Base-by-base conservation (phyloP, 2,113 vertebrate genomes). In the Corythoichthys intestinalis region DNA sequence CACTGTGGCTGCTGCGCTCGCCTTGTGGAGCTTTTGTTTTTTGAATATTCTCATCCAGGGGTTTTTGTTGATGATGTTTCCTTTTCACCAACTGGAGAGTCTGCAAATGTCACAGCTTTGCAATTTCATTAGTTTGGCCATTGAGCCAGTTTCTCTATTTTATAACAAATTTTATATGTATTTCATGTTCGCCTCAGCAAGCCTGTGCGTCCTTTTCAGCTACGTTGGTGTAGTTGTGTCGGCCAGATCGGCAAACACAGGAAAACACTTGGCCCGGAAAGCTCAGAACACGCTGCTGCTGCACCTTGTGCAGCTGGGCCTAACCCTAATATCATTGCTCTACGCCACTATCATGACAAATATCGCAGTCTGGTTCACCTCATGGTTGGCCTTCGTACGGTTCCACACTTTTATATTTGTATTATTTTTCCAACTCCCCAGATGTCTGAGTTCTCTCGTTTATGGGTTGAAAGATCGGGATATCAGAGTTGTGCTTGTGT, bases 251-350 rank as follows among this genome's bases (percentile, higher is more conserved):
- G 47, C 82, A 10, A 68, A 76, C 37, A 60, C 67, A 13, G 59
- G 76, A 56, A 80, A 80, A 74, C 53, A 62, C 20, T 82, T 70
- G 1, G 68, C 68, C 65, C 70, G n/a, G 6, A 88, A 86, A 72
- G 83, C 81, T 39, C 72, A 66, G n/a, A 76, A 62, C 14, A 85
- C 85, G 1, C 58, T 85, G 12, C 67, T 85, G 39, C 73, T 85
- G 53, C 83, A 86, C 35, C 54, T 86, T 37, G 62, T 81, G 35
- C 83, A 86, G 73, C 70, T 84, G 38, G 66, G 68, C 10, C 70
- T 84, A 59, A 77, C 69, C 28, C 67, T 88, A 7, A 69, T 60
- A 20, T 74, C 75, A 34, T 69, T 74, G 4, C 11, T 83, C 14
- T 37, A 66, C 63, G 4, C 15, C 60, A 70, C 69, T 41, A 61